Base-by-base conservation (phyloP, 2,888 invertebrate genomes). In the Incurvaria masculella region DNA sequence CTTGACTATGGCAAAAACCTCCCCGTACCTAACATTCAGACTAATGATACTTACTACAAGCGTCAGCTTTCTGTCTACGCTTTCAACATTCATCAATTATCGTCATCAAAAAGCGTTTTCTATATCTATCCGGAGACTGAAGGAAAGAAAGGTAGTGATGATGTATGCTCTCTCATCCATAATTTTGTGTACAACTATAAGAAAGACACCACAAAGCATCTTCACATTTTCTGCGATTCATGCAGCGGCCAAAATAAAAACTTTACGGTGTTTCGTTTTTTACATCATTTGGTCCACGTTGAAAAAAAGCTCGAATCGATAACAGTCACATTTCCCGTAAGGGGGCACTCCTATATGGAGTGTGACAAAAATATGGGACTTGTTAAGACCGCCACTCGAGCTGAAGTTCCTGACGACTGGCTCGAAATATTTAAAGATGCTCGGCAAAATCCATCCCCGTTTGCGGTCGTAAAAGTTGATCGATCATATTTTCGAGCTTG, bases 311-410 rank as follows among this genome's bases (percentile, higher is more conserved):
- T 44, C 39, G 44, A 39, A 47, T 46, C 41, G 39, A 42, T 49
- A 23, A 33, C 44, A 46, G 42, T 49, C 45, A 42, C 51, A n/a
- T n/a, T n/a, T n/a, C n/a, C n/a, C n/a, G n/a, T n/a, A n/a, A n/a
- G n/a, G n/a, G n/a, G n/a, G n/a, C 42, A 52, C 40, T 50, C 47
- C 41, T 50, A 53, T 23, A 49, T 51, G 46, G 52, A 52, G 44
- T 49, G 43, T 49, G 52, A 53, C 23, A 49, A 51, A 42, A 49
- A 52, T 21, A 52, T 52, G 49, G 49, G 48, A 27, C 43, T 51
- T n/a, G n/a, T n/a, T n/a, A n/a, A n/a, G n/a, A n/a, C n/a, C n/a
- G n/a, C n/a, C n/a, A n/a, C n/a, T n/a, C n/a, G n/a, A n/a, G n/a
- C n/a, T n/a, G n/a, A n/a, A n/a, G n/a, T n/a, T n/a, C n/a, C n/a